Evolutionary conservation across 2,797 vertebrate genomes (phyloP).

Genomic region (Eleutherodactylus coqui): DNA sequence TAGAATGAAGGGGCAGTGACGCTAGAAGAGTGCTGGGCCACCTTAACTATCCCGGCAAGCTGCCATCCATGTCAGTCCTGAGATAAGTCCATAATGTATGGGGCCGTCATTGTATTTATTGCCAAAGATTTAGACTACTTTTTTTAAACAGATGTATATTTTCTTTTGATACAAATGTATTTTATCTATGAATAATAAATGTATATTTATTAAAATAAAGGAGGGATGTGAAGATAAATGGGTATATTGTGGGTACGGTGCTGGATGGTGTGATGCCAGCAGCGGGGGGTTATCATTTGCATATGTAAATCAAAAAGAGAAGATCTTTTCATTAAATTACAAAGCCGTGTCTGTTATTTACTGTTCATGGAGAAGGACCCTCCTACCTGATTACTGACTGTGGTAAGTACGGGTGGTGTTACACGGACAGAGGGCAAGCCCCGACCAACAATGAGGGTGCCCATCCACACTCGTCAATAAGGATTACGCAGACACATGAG

Average conservation of each 20-base stretch:
- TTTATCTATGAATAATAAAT: not conserved
- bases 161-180: not conserved
- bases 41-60: too few species aligned
- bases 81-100: not conserved
- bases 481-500: too few species aligned
- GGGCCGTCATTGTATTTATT: not conserved
- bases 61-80: not conserved
- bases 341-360: too few species aligned
- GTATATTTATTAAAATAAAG: constrained; percentile 14
- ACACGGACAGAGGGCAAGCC: too few species aligned
- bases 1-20: too few species aligned
- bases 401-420: too few species aligned
- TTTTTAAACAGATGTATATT: not conserved
- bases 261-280: too few species aligned
- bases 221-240: not conserved
- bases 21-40: too few species aligned
- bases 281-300: not conserved
- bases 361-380: not conserved
- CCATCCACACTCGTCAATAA: too few species aligned
- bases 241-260: not conserved
- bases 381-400: too few species aligned
- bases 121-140: not conserved
- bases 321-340: constrained; percentile 6
- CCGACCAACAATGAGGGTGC: too few species aligned
- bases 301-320: not conserved